Conservation (phyloP, 2,113 vertebrate genomes). For the Uropsilus gracilis region DNA sequence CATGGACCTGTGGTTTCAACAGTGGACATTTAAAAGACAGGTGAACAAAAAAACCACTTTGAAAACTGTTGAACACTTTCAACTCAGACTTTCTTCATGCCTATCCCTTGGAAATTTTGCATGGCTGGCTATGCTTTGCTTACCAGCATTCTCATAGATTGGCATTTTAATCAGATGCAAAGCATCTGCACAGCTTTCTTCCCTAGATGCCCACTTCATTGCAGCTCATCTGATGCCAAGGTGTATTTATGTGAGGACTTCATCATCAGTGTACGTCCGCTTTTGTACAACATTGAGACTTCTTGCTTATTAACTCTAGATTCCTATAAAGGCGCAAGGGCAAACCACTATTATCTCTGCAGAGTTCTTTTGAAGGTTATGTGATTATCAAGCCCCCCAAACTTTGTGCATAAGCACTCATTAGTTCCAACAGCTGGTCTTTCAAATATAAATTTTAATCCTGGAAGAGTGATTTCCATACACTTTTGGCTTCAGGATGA, state of each 20-base stretch:
- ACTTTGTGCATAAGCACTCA: conserved; percentile 7
- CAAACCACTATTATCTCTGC: background rate
- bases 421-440: conserved; percentile 32
- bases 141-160: background rate
- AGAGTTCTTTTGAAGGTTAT: conserved; percentile 35
- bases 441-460: conserved; percentile 59
- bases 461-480: conserved; percentile 1
- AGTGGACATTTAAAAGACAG: background rate
- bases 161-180: background rate
- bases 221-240: background rate
- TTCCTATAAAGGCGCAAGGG: background rate
- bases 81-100: background rate
- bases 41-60: background rate
- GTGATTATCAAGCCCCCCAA: conserved; percentile 12
- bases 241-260: background rate
- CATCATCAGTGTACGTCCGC: background rate
- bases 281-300: background rate
- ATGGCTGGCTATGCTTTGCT: background rate
- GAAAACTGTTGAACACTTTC: background rate
- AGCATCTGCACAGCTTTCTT: background rate
- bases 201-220: background rate
- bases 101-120: background rate
- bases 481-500: conserved; percentile 54
- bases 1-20: background rate
- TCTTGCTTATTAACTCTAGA: conserved; percentile 2